Percentiles rank a stretch among this genome's conserved stretches.
These are phyloP conservation scores for Trichogramma pretiosum DNA, from an alignment of 1,140 invertebrate species.

Conservation along the genomic window DNA sequence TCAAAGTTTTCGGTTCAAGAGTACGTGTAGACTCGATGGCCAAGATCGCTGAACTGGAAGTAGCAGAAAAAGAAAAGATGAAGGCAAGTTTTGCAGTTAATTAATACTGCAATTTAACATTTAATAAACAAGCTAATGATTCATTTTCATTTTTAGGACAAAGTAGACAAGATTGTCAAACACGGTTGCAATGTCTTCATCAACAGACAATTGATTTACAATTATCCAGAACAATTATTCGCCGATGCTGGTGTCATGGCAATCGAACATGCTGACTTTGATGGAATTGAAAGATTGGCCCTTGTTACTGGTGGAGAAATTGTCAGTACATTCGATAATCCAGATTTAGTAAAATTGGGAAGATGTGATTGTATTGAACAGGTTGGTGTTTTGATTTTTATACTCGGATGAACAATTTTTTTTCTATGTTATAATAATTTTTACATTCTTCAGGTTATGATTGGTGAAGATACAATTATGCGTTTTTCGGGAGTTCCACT, in stretches of 20 bases:
- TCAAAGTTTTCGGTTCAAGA: constrained; percentile 98
- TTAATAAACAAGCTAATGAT: background rate
- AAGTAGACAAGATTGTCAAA: constrained; percentile 93
- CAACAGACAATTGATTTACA: constrained; percentile 98
- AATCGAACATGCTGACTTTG: constrained; percentile 99
- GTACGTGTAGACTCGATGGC: constrained; percentile 96
- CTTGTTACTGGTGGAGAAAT: constrained; percentile 98
- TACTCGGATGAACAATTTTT: background rate
- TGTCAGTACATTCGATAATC: constrained; percentile 95
- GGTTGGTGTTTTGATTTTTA: constrained; percentile 36
- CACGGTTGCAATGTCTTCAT: constrained; percentile 99
- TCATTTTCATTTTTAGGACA: constrained; percentile 52
- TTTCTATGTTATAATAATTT: constrained; percentile 6
- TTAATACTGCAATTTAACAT: too few species aligned
- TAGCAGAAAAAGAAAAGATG: constrained; percentile 99
- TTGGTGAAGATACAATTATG: constrained; percentile 93
- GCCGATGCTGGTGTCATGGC: constrained; percentile 98
- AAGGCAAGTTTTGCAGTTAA: too few species aligned
- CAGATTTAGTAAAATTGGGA: constrained; percentile 85
- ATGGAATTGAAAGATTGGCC: constrained; percentile 94
- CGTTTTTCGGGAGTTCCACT: constrained; percentile 91
- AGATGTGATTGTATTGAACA: constrained; percentile 94
- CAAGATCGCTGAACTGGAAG: constrained; percentile 95
- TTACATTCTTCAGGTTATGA: constrained; percentile 63
- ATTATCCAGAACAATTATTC: constrained; percentile 99